Base-by-base conservation (phyloP, 2,113 vertebrate genomes). In the Zingel zingel region DNA sequence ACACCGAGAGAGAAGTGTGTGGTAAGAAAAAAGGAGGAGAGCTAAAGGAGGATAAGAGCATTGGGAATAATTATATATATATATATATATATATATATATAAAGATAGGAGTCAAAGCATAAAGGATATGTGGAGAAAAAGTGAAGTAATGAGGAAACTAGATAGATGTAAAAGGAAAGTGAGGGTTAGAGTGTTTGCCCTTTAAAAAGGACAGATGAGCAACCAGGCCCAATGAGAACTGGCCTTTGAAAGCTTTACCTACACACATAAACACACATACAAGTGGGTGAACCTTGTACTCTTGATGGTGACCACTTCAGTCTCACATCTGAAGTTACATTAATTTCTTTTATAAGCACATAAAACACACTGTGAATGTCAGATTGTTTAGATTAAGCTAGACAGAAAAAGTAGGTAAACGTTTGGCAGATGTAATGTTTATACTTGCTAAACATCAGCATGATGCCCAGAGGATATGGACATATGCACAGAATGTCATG, bases 191-290 rank as follows among this genome's bases (percentile, higher is more conserved):
- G 61, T 18, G 51, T 74, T 80, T 84, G 74, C 65, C 67, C 85
- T 83, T 79, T 83, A 30, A 82, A 43, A 88, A 84, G 68, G 57
- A 85, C 72, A 81, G 72, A 53, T 12, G 54, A 47, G 23, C 18
- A 47, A 45, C 81, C 50, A 67, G 54, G 47, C 30, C 51, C 59
- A 59, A 81, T 65, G 57, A 70, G 45, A 84, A 16, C 39, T 48
- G 54, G n/a, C 64, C 48, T 43, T 63, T n/a, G 23, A 53, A 85
- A 59, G 18, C 23, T 62, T 51, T 9, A 83, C 30, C 36, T 10
- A 36, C 56, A 57, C 36, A 39, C 54, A 47, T 54, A 2, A 21
- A 16, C 4, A 19, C 56, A 43, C 54, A 64, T 23, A 30, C 19
- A 63, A 3, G 18, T 9, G 19, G 21, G 30, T 23, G 51, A 59